A percentile compares a stretch with the other conserved stretches of the same genome.
phyloP scores from a whole-genome alignment of 1,140 invertebrate species.

The Myzus persicae region DNA sequence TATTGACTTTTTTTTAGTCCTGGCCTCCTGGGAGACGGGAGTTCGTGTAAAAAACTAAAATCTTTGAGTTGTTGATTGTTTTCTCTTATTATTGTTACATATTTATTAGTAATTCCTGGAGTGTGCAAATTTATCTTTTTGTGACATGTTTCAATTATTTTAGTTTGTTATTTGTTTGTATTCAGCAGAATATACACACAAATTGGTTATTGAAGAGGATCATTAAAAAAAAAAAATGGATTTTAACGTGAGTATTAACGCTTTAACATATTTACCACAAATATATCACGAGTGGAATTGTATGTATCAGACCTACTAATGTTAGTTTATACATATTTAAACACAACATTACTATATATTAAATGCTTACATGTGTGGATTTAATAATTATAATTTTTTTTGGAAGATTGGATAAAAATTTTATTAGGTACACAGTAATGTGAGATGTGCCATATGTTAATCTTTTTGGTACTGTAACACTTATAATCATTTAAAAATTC shows the following conservation, averaged over 20 bases:
- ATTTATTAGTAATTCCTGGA: not conserved
- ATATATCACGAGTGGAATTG: not conserved
- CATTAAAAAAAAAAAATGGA: constrained; percentile 18
- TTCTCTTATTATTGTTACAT: not conserved
- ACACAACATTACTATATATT: not conserved
- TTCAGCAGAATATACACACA: not conserved
- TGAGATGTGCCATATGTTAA: not conserved
- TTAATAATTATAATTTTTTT: not conserved
- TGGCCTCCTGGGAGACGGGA: not conserved
- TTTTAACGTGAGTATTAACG: constrained; percentile 36
- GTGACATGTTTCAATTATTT: not conserved
- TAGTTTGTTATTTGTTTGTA: not conserved
- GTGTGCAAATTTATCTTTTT: not conserved
- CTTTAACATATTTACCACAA: not conserved
- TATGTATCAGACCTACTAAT: not conserved
- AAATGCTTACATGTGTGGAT: not conserved
- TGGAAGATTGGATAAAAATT: not conserved
- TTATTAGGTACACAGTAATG: not conserved
- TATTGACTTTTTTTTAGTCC: not conserved
- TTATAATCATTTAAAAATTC: not conserved
- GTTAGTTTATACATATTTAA: not conserved
- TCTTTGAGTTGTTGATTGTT: not conserved
- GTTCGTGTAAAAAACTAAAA: not conserved
- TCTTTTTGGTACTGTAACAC: not conserved
- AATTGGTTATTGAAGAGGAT: not conserved